phyloP scores from a whole-genome alignment of 2,888 invertebrate species.

The Nemurella pictetii region DNA sequence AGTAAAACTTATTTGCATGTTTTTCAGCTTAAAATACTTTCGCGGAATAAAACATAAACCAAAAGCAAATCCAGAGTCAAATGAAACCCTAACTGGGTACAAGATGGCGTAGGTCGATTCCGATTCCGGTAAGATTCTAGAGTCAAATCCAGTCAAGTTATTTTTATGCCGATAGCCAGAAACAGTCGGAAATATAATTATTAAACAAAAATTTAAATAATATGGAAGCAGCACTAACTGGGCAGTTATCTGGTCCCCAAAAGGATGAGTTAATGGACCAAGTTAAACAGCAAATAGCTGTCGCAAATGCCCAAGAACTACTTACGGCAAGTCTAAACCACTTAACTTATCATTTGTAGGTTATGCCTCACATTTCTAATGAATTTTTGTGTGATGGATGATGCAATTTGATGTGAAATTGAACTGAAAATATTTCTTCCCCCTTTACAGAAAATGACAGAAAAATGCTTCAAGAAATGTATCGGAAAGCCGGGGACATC shows the following conservation, averaged over 20 bases:
- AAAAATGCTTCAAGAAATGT: conserved; percentile 96
- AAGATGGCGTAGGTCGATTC: too few relatives aligned
- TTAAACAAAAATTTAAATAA: conserved; percentile 15
- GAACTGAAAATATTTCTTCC: neutral
- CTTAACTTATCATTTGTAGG: too few relatives aligned
- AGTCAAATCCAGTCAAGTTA: too few relatives aligned
- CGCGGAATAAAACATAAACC: too few relatives aligned
- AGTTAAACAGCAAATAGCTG: conserved; percentile 92
- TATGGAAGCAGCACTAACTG: conserved; percentile 63
- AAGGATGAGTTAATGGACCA: conserved; percentile 91
- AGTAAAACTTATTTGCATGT: too few relatives aligned
- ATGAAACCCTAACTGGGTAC: too few relatives aligned
- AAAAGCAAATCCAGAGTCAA: too few relatives aligned
- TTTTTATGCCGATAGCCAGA: too few relatives aligned
- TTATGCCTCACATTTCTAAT: neutral
- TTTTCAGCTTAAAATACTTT: too few relatives aligned
- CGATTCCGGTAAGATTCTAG: too few relatives aligned
- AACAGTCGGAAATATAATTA: too few relatives aligned
- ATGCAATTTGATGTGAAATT: neutral
- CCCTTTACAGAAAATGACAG: conserved; percentile 84
- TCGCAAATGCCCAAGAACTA: conserved; percentile 91
- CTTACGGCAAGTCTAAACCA: conserved; percentile 66
- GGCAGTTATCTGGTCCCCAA: conserved; percentile 66
- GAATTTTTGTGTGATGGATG: neutral
- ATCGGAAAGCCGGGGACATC: conserved; percentile 87